A percentile compares a stretch with the other conserved stretches of the same genome.
Evolutionary conservation across 2,888 invertebrate species (phyloP).

Genomic region (Xiphydria camelus): DNA sequence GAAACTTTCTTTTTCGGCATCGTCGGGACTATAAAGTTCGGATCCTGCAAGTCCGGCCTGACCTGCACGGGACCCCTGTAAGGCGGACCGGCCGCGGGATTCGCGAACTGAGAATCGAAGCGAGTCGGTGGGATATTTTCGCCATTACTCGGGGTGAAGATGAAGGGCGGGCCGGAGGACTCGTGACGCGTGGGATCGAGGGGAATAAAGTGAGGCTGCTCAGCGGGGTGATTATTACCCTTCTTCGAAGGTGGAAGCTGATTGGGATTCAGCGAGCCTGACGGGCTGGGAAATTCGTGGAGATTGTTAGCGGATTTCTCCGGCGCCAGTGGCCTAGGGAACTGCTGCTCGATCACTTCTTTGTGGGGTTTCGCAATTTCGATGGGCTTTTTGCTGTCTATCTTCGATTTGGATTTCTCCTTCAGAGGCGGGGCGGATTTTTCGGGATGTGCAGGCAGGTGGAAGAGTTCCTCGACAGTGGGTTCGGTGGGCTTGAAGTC

Average conservation of each 20-base stretch:
- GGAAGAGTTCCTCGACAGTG: slow-evolving; percentile 48
- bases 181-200: slow-evolving; percentile 31
- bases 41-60: background rate
- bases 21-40: slow-evolving; percentile 2
- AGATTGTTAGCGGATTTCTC: slow-evolving; percentile 35
- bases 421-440: slow-evolving; percentile 29
- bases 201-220: slow-evolving; percentile 47
- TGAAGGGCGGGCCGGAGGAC: slow-evolving; percentile 24
- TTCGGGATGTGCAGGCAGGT: slow-evolving; percentile 26
- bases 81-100: slow-evolving; percentile 38
- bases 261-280: slow-evolving; percentile 26
- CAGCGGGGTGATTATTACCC: slow-evolving; percentile 17
- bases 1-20: slow-evolving; percentile 37
- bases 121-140: slow-evolving; percentile 37
- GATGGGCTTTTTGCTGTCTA: slow-evolving; percentile 47
- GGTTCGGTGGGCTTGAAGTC: slow-evolving; percentile 49
- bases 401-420: slow-evolving; percentile 45
- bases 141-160: slow-evolving; percentile 36
- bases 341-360: slow-evolving; percentile 37
- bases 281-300: slow-evolving; percentile 21
- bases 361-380: slow-evolving; percentile 45
- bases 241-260: slow-evolving; percentile 28
- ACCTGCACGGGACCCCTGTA: slow-evolving; percentile 29
- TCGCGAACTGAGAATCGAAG: slow-evolving; percentile 37
- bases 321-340: slow-evolving; percentile 47